Percentiles rank a stretch among this genome's conserved stretches.
These are phyloP conservation scores for Ailurus styani DNA, from an alignment of 2,113 vertebrate species.

Conservation along the genomic window DNA sequence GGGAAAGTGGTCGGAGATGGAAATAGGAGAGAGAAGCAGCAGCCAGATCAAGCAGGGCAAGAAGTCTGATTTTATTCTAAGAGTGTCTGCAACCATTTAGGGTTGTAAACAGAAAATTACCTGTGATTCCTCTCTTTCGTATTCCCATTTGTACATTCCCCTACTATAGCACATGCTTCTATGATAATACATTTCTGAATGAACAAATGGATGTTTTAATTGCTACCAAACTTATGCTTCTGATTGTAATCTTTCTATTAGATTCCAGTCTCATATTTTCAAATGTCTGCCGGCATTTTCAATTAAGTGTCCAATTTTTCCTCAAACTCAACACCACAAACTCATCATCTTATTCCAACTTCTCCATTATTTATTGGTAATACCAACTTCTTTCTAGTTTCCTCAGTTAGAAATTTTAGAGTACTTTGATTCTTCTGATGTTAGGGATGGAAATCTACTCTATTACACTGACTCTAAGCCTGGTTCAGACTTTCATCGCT, in stretches of 20 bases:
- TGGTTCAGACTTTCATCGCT: not conserved
- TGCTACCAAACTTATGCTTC: not conserved
- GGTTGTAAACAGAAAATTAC: not conserved
- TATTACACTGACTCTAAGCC: not conserved
- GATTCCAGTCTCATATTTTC: not conserved
- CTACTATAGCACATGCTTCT: not conserved
- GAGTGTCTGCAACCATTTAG: not conserved
- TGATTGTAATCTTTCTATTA: not conserved
- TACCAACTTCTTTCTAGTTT: not conserved
- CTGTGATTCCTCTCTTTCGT: not conserved
- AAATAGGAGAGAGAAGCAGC: not conserved
- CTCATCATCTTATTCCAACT: not conserved
- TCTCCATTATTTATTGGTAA: not conserved
- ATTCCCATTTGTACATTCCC: not conserved
- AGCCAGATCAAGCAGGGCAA: not conserved
- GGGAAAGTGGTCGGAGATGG: not conserved
- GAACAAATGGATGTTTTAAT: not conserved
- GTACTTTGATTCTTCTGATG: not conserved
- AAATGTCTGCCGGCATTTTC: not conserved
- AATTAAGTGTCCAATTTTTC: not conserved
- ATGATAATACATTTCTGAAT: not conserved
- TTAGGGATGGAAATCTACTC: not conserved
- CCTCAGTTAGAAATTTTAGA: not conserved
- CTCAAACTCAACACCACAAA: not conserved
- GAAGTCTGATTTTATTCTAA: not conserved